Base-by-base conservation (phyloP, 2,113 vertebrate species). In the Spheniscus mendiculus region DNA sequence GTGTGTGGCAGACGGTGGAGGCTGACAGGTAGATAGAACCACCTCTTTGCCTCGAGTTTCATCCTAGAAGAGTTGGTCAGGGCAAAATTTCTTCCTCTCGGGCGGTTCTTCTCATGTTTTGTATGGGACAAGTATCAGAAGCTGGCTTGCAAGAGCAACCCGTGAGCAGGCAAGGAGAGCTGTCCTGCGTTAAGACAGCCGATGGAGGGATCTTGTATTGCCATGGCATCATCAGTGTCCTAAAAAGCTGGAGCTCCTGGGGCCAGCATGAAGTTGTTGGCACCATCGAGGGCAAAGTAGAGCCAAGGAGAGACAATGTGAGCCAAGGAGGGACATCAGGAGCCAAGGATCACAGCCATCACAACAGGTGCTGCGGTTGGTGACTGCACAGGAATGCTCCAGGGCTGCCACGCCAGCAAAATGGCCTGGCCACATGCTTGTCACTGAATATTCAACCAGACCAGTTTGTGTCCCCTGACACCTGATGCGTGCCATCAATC, bases 91-190 rank as follows among this genome's bases (percentile, higher is more conserved):
- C 16, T 45, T 82, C 25, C 42, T 65, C 45, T 70, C 13, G 3
- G 21, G 42, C 6, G 8, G 2, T n/a, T 73, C 56, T 86, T 62
- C 53, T 81, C 12, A 1, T 40, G 21, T 40, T 95, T 74, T 49
- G 1, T 36, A 11, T 0, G 5, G 53, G 53, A 92, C 47, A 87
- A 93, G 61, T 53, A 15, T n/a, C 40, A 62, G 34, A 71, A 96
- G 16, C 22, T 32, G 0, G 0, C 59, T 70, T 1, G 1, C 14
- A 71, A 30, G 23, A n/a, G 36, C 52, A 11, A 25, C 21, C n/a
- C 1, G 1, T 4, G 15, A 69, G 40, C 1, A 5, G 38, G 15
- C 0, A 0, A 84, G 44, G 8, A 95, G 42, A 61, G 17, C 17
- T 52, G 9, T 70, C 58, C 73, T 79, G 30, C 21, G 6, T 40